Percentiles rank a stretch among this genome's conserved stretches.
phyloP scores from a whole-genome alignment of 2,888 invertebrate species.

The Sinelater perroti region DNA sequence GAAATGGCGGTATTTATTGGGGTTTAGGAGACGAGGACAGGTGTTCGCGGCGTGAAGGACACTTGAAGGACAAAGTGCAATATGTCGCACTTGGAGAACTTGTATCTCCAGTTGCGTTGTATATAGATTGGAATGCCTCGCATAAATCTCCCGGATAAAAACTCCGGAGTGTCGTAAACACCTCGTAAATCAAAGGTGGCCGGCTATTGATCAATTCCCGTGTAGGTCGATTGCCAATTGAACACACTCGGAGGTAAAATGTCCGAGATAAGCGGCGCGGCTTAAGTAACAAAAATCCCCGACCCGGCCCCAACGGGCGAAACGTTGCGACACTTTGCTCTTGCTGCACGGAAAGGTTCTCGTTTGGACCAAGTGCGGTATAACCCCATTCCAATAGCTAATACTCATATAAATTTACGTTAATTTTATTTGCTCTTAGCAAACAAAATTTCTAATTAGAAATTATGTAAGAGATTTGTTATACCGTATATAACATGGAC shows the following conservation, averaged over 20 bases:
- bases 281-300: constrained; percentile 2
- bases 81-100: constrained; percentile 32
- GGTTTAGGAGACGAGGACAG: constrained; percentile 31
- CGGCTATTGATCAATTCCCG: constrained; percentile 48
- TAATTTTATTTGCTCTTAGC: too few species aligned
- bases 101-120: constrained; percentile 40
- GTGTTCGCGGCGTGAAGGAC: constrained; percentile 26
- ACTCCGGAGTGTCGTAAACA: constrained; percentile 46
- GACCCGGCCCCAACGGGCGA: too few species aligned
- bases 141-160: constrained; percentile 40
- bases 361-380: too few species aligned
- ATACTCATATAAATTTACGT: too few species aligned
- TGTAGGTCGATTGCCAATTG: constrained; percentile 44
- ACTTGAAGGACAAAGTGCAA: constrained; percentile 27
- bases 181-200: constrained; percentile 50
- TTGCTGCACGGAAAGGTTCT: too few species aligned
- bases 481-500: too few species aligned
- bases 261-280: constrained; percentile 20
- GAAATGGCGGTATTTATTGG: constrained; percentile 26
- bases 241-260: constrained; percentile 30
- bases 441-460: too few species aligned
- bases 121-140: constrained; percentile 40
- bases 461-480: too few species aligned
- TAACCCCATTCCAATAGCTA: too few species aligned
- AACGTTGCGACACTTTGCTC: too few species aligned